Conservation (phyloP, 64 coral and sea anemone genomes). For the Anthopleura sola region DNA sequence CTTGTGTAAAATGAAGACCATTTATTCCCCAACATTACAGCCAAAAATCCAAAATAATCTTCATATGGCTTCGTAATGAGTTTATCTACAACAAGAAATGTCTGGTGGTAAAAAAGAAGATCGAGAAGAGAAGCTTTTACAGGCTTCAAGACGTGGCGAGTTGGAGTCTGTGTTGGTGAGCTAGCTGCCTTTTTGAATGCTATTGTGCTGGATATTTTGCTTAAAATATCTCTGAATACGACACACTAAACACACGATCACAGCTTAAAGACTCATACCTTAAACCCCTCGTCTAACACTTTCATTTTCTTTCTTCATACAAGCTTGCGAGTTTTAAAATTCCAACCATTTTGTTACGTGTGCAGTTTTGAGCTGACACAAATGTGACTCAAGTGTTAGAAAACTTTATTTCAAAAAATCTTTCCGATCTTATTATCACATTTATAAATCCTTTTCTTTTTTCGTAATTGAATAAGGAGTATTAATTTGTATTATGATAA, state of each 20-base stretch:
- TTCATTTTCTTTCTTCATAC: neutral
- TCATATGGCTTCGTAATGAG: conserved; percentile 3
- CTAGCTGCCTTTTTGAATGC: neutral
- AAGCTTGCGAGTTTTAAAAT: neutral
- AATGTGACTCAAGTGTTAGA: too few species aligned
- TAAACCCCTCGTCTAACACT: neutral
- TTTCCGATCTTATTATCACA: too few species aligned
- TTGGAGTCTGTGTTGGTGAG: conserved; percentile 71
- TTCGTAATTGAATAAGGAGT: too few species aligned
- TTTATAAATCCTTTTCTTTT: too few species aligned
- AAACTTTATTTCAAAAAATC: too few species aligned
- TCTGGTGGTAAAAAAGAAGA: conserved; percentile 59
- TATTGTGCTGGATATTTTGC: neutral
- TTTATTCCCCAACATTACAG: neutral
- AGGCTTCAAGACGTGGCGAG: conserved; percentile 77
- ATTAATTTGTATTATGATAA: too few species aligned
- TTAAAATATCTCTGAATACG: neutral
- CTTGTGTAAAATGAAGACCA: neutral
- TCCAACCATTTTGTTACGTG: too few species aligned
- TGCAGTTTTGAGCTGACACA: too few species aligned
- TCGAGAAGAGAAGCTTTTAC: conserved; percentile 74
- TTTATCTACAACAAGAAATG: conserved; percentile 6
- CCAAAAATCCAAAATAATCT: neutral
- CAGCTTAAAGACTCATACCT: neutral
- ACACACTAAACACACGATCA: neutral